Conservation (phyloP, 2,113 vertebrate species). For the Lepus timidus region DNA sequence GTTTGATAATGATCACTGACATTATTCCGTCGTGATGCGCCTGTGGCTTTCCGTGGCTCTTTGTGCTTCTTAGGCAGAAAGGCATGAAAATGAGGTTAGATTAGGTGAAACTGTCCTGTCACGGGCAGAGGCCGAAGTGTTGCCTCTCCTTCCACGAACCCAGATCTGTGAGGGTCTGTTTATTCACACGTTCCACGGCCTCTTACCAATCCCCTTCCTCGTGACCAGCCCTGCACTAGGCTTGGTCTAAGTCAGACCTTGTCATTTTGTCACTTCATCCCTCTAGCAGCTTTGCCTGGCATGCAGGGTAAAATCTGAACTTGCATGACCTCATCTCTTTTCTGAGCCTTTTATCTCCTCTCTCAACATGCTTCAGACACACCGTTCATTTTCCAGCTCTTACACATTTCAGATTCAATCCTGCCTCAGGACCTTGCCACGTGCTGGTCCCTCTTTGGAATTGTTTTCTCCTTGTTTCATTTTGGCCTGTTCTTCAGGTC, state of each 20-base stretch:
- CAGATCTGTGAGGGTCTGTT: neutral
- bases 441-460: neutral
- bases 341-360: neutral
- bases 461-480: neutral
- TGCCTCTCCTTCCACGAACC: neutral
- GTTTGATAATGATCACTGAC: conserved; percentile 74
- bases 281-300: neutral
- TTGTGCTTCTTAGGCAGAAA: conserved; percentile 37
- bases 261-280: neutral
- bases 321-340: neutral
- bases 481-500: neutral
- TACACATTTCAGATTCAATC: neutral
- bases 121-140: conserved; percentile 20
- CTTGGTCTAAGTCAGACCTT: neutral
- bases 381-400: neutral
- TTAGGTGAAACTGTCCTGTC: conserved; percentile 28
- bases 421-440: neutral
- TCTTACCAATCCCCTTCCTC: neutral
- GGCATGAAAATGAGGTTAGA: conserved; percentile 70
- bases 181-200: neutral
- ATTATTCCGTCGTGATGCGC: conserved; percentile 66
- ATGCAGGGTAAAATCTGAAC: neutral
- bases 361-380: neutral
- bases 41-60: conserved; percentile 28
- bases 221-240: neutral